Evolutionary conservation across 2,888 invertebrate genomes (phyloP).

Genomic region (Chaitophorus viminalis): DNA sequence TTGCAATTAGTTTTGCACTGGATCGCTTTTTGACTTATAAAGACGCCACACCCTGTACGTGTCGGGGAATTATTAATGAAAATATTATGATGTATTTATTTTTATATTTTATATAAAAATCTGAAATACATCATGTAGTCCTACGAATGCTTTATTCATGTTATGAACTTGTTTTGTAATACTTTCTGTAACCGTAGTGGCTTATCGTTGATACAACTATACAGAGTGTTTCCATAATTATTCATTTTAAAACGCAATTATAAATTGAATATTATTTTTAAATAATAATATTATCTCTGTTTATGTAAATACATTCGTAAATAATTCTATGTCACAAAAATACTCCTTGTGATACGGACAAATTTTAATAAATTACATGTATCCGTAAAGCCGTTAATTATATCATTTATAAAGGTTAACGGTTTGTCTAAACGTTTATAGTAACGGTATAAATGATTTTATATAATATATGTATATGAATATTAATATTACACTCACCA

Average conservation of each 20-base stretch:
- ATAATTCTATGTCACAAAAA: neutral
- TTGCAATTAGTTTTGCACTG: too few relatives aligned
- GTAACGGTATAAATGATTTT: neutral
- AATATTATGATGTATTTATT: too few relatives aligned
- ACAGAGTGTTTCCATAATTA: too few relatives aligned
- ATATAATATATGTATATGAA: too few relatives aligned
- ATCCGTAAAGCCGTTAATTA: neutral
- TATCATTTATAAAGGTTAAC: neutral
- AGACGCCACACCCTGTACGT: too few relatives aligned
- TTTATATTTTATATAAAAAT: too few relatives aligned
- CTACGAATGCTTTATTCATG: too few relatives aligned
- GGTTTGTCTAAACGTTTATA: neutral
- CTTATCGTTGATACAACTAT: too few relatives aligned
- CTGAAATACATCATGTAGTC: too few relatives aligned
- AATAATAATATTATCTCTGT: neutral
- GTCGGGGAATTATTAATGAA: too few relatives aligned
- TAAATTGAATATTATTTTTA: neutral
- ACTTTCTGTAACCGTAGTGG: neutral
- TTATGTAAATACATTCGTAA: neutral
- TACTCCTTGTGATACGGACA: neutral
- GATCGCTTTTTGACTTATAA: too few relatives aligned
- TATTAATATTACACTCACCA: too few relatives aligned
- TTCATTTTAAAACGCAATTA: neutral
- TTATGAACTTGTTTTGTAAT: neutral
- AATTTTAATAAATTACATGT: neutral